These are phyloP conservation scores for Craseonycteris thonglongyai DNA, from an alignment of 2,113 vertebrate species.

Conservation along the genomic window DNA sequence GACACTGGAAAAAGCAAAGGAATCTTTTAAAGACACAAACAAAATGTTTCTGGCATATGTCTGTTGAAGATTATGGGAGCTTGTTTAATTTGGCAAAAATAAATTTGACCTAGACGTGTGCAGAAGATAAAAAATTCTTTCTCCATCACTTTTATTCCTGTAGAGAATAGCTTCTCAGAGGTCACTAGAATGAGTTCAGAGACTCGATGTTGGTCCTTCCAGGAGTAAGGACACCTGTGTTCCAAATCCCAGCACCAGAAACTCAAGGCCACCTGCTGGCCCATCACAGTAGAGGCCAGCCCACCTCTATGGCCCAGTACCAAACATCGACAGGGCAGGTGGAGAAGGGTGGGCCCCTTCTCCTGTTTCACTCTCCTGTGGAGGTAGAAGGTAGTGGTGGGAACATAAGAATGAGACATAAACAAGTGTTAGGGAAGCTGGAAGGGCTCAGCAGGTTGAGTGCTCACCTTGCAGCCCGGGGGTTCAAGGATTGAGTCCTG, in stretches of 20 bases:
- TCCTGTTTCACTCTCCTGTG: background rate
- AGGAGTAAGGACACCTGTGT: background rate
- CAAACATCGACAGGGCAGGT: background rate
- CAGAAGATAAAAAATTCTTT: background rate
- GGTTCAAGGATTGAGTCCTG: no score
- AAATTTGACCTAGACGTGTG: background rate
- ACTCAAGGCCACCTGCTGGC: background rate
- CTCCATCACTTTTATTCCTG: background rate
- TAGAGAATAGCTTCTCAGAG: background rate
- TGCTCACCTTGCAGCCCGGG: no score
- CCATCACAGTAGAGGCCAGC: background rate
- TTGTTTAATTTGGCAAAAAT: slow-evolving; percentile 18
- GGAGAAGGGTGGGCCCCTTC: background rate
- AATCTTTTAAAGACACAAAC: background rate
- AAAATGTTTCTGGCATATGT: background rate
- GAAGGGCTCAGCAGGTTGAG: no score
- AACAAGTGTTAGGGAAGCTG: background rate
- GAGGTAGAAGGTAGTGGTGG: background rate
- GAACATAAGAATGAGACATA: background rate
- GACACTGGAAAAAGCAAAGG: background rate
- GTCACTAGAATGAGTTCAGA: slow-evolving; percentile 12
- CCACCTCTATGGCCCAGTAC: background rate
- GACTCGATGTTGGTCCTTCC: background rate
- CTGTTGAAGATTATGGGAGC: background rate
- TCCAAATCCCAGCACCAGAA: background rate